Evolutionary conservation across 2,113 vertebrate genomes (phyloP), one percentile per base, ranked within the genome.

Genomic region (Capricornis sumatraensis): DNA sequence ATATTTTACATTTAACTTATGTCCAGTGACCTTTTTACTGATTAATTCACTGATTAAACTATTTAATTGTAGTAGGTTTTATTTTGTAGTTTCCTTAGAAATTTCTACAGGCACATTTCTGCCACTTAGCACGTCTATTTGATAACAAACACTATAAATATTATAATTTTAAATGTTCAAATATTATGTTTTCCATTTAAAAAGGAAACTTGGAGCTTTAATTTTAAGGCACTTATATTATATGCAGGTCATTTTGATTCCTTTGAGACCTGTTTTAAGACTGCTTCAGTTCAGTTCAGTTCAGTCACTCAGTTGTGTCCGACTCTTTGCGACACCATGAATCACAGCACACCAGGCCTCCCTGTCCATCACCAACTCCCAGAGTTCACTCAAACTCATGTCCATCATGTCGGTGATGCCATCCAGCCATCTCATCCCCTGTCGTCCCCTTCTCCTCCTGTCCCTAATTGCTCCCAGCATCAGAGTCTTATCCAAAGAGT

Each of bases 1-100:
- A 57, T 13, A 92, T 83, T 94, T 94, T 64, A 76, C 47, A 83
- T 64, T 85, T n/a, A 14, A 43, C 27, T 53, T 92, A 27, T 15
- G 3, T 64, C 11, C 1, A 10, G 7, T 28, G 33, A 55, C 14
- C 3, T 83, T 62, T 43, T 27, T 12, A 88, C 7, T 87, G 7
- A 91, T 94, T 71, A 67, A 79, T 33, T 87, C 33, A 27, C 36
- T 92, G 19, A 16, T 7, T 87, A 82, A 87, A 25, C 11, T 87
- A 21, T 43, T 43, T 78, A 92, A 62, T 53, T 36, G 30, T 60
- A 47, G 13, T 36, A 87, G 33, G 5, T 47, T 60, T 53, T 84
- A 83, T 33, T 52, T 36, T 50, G 23, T 43, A 64, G 36, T 36
- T 85, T 62, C 12, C 28, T 84, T 92, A 47, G 33, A 43, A 67